Base-by-base conservation (phyloP, 2,888 invertebrate species). In the Eupithecia dodoneata region DNA sequence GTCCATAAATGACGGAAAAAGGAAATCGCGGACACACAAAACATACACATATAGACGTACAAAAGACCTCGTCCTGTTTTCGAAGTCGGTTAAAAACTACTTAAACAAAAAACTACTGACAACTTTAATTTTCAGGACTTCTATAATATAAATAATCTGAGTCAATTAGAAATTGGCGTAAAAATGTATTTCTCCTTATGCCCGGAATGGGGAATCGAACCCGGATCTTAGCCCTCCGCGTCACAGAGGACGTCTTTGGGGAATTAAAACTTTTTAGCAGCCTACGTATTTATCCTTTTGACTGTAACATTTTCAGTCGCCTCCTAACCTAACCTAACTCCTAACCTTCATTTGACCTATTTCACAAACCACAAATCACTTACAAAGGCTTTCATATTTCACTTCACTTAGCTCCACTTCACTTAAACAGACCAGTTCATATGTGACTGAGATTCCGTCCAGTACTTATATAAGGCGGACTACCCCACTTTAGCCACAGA, bases 341-440 rank as follows among this genome's bases (percentile, higher is more conserved):
- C n/a, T n/a, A n/a, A 13, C n/a, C 12, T n/a, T 72, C 47, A 55
- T 69, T 73, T 67, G 73, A 73, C 73, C 77, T 73, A 80, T 74
- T 69, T 71, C 72, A 76, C 71, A 63, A 76, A 75, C 80, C 76
- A 75, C 42, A 49, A 74, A 82, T 74, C 83, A 93, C 93, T 94
- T 93, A 93, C 94, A 84, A 92, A 92, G 77, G 89, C 85, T 91
- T 91, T 94, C 93, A 94, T 93, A 75, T 63, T 83, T 86, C 47
- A 70, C 70, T 70, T 18, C 70, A 70, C 70, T 70, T 47, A 69
- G 82, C 71, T 82, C 79, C 88, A 89, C 90, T 80, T 79, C 81
- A 83, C 83, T 73, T 83, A 82, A 87, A 90, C 89, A 79, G 84
- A 86, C 81, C 90, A 85, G 87, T 83, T 84, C 85, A 90, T 92